Evolutionary conservation across 2,113 vertebrate genomes (phyloP), one percentile per base, ranked within the genome.

Genomic region (Aspiorhynchus laticeps): DNA sequence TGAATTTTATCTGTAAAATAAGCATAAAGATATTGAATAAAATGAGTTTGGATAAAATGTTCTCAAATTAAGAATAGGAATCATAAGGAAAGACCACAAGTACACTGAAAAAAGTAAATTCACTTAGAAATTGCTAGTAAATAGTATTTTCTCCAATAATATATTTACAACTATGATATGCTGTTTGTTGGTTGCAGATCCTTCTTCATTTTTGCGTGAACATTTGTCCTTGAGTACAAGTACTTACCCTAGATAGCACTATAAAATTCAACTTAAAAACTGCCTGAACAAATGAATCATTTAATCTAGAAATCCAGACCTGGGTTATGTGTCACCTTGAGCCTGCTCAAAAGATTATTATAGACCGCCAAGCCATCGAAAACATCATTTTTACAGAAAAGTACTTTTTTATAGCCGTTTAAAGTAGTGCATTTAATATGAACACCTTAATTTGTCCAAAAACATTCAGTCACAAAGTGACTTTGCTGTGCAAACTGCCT

Each of bases 401-500:
- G 8, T 46, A n/a, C 38, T 38, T 82, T 81, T 87, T 83, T 80
- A 83, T 73, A 84, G 69, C 74, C 73, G 73, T 78, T 41, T 38
- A 89, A 82, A 85, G 53, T 61, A 6, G 31, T 1, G 53, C 28
- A 83, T 85, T 85, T 87, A 87, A 79, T 77, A 85, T 81, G 61
- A 76, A 51, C 75, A 82, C 78, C 24, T 87, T 71, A 82, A 87
- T 84, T 85, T 76, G 6, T 89, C 81, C 56, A 81, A 63, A 41
- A 19, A 46, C 76, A 67, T 76, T 77, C 17, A 38, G 82, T 63
- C 80, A 89, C 74, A 53, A 79, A 78, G 71, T 81, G 85, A 80
- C 76, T 86, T 78, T 86, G 84, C 80, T 85, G 83, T 85, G 86
- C 82, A 76, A 28, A 87, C 86, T 19, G 74, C 65, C 73, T 87